Evolutionary conservation across 2,113 vertebrate genomes (phyloP), one percentile per base, ranked within the genome.

Genomic region (Procapra przewalskii): DNA sequence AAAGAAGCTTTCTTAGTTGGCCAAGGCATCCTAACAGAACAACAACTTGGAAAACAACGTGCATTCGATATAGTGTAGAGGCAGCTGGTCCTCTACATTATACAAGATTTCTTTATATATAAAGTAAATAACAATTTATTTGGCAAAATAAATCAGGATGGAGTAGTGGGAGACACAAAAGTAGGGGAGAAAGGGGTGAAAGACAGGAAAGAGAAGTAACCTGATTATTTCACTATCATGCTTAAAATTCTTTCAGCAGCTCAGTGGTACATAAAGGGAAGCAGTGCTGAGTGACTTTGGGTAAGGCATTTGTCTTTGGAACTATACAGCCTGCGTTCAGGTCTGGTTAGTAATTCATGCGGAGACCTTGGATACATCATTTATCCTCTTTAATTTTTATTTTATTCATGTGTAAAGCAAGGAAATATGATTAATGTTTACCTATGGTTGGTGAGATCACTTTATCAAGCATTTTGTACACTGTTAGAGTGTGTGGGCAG

Each of bases 231-330:
- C 36, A 90, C 9, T 12, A 27, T 7, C 9, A 67, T 71, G 50
- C 55, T 95, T 62, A 71, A 83, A 91, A 59, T 97, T 92, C 59
- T 80, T 59, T 90, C n/a, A 55, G 17, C 6, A 87, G 40, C 3
- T 3, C n/a, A 79, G 17, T n/a, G 40, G 50, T 75, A 29, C 88
- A 48, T 4, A 67, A 89, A 93, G 31, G 25, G 55, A 90, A 31
- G 10, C 25, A n/a, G n/a, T 13, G 23, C 1, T 48, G 23, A 36
- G 7, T 59, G n/a, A 48, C 19, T 89, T 6, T 3, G 36, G 23
- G 14, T 19, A 86, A 52, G 33, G 93, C 10, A 52, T 21, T 57
- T 48, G 13, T 60, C 25, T 79, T 79, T 71, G 62, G 17, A 16
- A 36, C n/a, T 10, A 67, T n/a, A 54, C 1, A 40, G 3, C 19